phyloP scores from a whole-genome alignment of 2,888 invertebrate species.

The Caenorhabditis macrosperma region DNA sequence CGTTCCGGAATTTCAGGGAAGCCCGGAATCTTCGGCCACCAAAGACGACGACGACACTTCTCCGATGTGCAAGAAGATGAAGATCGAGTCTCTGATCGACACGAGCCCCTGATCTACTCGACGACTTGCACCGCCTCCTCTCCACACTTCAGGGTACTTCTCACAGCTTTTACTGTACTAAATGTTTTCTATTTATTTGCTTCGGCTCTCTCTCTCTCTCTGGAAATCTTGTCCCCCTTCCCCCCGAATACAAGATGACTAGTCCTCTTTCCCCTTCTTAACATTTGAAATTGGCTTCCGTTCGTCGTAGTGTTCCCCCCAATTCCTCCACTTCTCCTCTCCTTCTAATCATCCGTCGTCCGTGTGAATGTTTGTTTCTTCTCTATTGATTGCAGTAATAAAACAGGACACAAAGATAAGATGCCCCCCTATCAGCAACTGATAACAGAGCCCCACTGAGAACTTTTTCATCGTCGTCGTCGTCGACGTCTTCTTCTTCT shows the following conservation, averaged over 20 bases:
- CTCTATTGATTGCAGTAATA: conserved; percentile 2
- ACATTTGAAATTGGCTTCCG: conserved; percentile 21
- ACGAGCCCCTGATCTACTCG: conserved; percentile 24
- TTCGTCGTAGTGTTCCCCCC: conserved; percentile 12
- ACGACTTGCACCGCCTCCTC: conserved; percentile 18
- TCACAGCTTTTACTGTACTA: conserved; percentile 32
- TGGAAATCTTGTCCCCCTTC: conserved; percentile 8
- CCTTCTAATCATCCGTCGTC: conserved; percentile 1
- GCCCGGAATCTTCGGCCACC: conserved; percentile 10
- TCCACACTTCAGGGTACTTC: conserved; percentile 43
- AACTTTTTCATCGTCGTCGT: neutral
- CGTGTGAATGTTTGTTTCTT: conserved; percentile 5
- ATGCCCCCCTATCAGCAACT: neutral
- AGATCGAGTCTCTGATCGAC: conserved; percentile 45
- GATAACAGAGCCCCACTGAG: neutral
- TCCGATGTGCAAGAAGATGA: conserved; percentile 54
- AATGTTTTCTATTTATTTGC: conserved; percentile 15
- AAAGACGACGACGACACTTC: conserved; percentile 25
- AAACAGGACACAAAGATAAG: conserved; percentile 7
- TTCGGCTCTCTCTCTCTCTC: too few species aligned
- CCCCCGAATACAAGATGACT: conserved; percentile 7
- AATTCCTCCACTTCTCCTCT: neutral
- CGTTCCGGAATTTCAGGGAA: conserved; percentile 34
- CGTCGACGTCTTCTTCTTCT: neutral
- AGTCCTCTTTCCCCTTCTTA: conserved; percentile 24